Conservation (phyloP, 2,797 vertebrate genomes). For the Takifugu rubripes region DNA sequence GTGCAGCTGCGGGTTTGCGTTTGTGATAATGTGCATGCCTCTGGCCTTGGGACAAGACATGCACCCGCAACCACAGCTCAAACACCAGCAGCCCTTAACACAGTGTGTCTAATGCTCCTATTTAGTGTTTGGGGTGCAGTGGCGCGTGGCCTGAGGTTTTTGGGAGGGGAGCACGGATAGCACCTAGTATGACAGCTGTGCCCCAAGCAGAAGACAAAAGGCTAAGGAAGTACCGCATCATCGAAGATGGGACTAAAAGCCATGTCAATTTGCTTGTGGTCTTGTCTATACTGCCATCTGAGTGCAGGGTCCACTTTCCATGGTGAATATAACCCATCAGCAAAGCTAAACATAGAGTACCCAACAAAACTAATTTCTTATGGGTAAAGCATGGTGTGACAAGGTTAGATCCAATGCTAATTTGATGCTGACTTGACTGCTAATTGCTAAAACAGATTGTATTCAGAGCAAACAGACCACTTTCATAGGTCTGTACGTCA, state of each 20-base stretch:
- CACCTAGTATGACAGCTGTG: constrained; percentile 83
- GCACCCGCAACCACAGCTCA: constrained; percentile 71
- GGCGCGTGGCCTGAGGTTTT: constrained; percentile 74
- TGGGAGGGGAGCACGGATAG: constrained; percentile 70
- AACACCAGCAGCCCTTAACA: constrained; percentile 80
- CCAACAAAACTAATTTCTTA: constrained; percentile 21
- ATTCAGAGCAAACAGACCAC: constrained; percentile 25
- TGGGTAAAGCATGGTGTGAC: constrained; percentile 18
- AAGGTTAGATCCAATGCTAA: constrained; percentile 44
- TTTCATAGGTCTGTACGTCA: constrained; percentile 57
- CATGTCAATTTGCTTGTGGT: constrained; percentile 65
- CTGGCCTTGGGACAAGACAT: constrained; percentile 69
- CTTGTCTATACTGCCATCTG: constrained; percentile 41
- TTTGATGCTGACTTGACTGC: constrained; percentile 17
- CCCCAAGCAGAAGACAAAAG: constrained; percentile 79
- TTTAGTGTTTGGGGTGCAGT: constrained; percentile 80
- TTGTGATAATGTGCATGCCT: constrained; percentile 53
- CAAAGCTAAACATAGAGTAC: constrained; percentile 6
- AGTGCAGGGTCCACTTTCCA: constrained; percentile 45
- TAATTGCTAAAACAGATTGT: constrained; percentile 36
- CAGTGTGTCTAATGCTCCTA: constrained; percentile 83
- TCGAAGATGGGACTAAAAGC: constrained; percentile 72
- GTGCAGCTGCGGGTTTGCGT: constrained; percentile 53
- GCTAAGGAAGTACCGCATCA: constrained; percentile 77
- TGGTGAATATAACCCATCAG: constrained; percentile 26